A percentile compares a stretch with the other conserved stretches of the same genome.
Conservation (phyloP, 1,140 invertebrate species). For the Hirudo medicinalis region DNA sequence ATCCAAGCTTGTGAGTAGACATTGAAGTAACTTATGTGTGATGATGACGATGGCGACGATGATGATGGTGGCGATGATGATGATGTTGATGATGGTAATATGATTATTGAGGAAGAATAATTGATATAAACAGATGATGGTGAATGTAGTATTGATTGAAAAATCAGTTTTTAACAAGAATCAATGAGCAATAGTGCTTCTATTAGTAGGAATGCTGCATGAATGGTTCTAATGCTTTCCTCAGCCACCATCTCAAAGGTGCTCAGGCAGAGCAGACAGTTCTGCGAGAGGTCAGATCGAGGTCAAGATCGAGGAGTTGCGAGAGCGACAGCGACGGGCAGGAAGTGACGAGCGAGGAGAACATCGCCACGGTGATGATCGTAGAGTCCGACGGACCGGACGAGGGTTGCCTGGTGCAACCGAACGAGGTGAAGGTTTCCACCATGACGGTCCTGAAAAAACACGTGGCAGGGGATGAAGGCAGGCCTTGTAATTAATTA, state of each 20-base stretch:
- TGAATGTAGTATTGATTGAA: no score
- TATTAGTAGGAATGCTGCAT: no score
- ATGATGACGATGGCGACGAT: neutral
- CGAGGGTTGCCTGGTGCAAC: constrained; percentile 4
- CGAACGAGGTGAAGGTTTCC: constrained; percentile 14
- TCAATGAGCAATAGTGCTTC: no score
- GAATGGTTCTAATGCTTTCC: neutral
- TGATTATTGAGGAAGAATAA: no score
- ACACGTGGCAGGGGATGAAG: neutral
- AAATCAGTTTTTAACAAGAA: no score
- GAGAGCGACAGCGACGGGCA: neutral
- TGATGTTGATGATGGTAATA: no score
- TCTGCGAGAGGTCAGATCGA: neutral
- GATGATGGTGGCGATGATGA: neutral
- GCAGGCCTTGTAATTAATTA: no score
- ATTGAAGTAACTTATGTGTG: neutral
- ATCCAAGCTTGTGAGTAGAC: neutral
- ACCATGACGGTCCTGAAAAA: neutral
- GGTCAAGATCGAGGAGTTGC: neutral
- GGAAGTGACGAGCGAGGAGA: neutral
- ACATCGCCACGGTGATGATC: constrained; percentile 4
- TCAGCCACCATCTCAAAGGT: neutral
- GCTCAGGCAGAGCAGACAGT: neutral
- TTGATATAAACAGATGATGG: no score
- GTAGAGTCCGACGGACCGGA: neutral